Evolutionary conservation across 1,140 invertebrate genomes (phyloP).

Genomic region (Magallana angulata): DNA sequence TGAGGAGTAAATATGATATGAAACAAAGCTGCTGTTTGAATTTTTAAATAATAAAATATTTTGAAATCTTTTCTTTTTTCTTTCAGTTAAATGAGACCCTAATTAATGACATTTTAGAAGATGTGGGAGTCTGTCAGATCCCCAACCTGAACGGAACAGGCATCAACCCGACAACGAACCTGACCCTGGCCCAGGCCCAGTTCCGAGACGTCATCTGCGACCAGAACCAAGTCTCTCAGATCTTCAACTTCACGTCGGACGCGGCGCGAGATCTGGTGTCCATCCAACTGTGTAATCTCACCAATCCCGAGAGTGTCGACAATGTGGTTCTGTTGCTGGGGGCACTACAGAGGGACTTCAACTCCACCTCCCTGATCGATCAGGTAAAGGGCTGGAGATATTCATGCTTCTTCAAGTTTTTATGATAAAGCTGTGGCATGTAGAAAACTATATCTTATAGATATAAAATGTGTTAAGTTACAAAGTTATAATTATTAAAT

Average conservation of each 20-base stretch:
- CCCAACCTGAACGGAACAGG: neutral
- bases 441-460: too few species aligned
- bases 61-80: neutral
- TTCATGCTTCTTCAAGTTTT: too few species aligned
- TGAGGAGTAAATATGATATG: too few species aligned
- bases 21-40: neutral
- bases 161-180: neutral
- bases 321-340: neutral
- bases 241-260: slow-evolving; percentile 18
- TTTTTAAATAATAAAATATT: too few species aligned
- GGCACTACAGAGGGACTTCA: slow-evolving; percentile 23
- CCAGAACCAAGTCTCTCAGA: slow-evolving; percentile 12
- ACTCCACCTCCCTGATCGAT: neutral
- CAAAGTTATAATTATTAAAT: too few species aligned
- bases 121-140: slow-evolving; percentile 18
- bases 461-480: too few species aligned
- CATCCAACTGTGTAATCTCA: slow-evolving; percentile 42
- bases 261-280: neutral
- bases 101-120: slow-evolving; percentile 30
- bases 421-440: too few species aligned
- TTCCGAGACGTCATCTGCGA: slow-evolving; percentile 38
- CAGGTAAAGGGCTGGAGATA: neutral
- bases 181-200: neutral
- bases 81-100: slow-evolving; percentile 34
- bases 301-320: neutral